Conservation (phyloP, 2,797 vertebrate genomes). For the Ispidina picta region DNA sequence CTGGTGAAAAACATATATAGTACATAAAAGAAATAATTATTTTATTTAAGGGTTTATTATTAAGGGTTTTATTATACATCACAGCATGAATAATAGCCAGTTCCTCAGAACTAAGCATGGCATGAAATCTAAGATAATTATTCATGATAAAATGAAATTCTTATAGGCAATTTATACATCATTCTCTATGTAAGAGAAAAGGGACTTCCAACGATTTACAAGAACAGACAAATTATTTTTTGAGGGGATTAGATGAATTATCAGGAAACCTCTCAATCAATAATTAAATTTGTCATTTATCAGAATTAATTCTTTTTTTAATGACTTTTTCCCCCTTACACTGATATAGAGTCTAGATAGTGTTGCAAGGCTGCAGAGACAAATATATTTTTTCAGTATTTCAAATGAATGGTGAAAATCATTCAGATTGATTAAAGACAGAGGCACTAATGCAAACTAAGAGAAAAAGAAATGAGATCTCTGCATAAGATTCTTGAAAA, state of each 20-base stretch:
- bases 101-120: not conserved
- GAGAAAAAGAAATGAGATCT: not conserved
- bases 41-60: not conserved
- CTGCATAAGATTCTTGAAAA: not conserved
- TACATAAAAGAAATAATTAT: not conserved
- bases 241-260: not conserved
- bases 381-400: not conserved
- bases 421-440: not conserved
- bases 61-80: not conserved
- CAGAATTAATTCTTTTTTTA: constrained; percentile 11
- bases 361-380: not conserved
- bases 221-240: not conserved
- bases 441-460: not conserved
- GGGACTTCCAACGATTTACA: not conserved
- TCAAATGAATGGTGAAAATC: not conserved
- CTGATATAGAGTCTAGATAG: not conserved
- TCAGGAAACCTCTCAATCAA: not conserved
- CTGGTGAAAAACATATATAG: not conserved
- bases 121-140: not conserved
- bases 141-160: not conserved
- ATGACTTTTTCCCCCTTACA: not conserved
- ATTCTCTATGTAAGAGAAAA: not conserved
- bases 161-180: not conserved
- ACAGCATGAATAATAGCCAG: not conserved
- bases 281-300: constrained; percentile 6